These are phyloP conservation scores for Cetoscarus ocellatus DNA, from an alignment of 2,797 vertebrate genomes.

Conservation along the genomic window DNA sequence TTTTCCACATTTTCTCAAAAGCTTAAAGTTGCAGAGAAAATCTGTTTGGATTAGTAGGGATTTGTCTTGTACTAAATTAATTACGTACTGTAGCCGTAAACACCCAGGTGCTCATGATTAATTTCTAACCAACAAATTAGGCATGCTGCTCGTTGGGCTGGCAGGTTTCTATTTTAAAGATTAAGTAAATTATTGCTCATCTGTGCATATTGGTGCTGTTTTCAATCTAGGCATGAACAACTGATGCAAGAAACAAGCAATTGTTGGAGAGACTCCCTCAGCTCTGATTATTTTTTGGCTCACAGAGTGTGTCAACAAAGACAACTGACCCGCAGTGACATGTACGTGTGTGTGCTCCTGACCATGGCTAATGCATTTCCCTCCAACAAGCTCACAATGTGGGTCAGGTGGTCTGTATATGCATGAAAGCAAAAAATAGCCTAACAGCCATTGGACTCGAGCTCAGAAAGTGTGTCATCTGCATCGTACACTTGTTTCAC, in stretches of 20 bases:
- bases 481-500: constrained; percentile 52
- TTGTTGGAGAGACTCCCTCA: constrained; percentile 1
- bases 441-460: constrained; percentile 41
- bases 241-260: neutral
- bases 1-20: neutral
- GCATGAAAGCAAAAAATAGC: constrained; percentile 60
- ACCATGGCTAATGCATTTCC: constrained; percentile 66
- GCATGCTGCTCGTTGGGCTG: neutral
- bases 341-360: constrained; percentile 68
- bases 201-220: neutral
- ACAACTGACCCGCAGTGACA: constrained; percentile 70
- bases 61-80: constrained; percentile 13
- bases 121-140: constrained; percentile 3
- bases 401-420: constrained; percentile 63
- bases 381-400: constrained; percentile 55
- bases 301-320: constrained; percentile 12
- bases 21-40: constrained; percentile 2
- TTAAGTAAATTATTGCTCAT: neutral
- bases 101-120: neutral
- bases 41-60: neutral
- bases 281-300: constrained; percentile 7
- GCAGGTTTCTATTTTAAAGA: neutral
- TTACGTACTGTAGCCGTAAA: neutral
- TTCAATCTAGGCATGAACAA: neutral
- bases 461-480: constrained; percentile 64